Base-by-base conservation (phyloP, 2,888 invertebrate species). In the Orchesellides sinensis region DNA sequence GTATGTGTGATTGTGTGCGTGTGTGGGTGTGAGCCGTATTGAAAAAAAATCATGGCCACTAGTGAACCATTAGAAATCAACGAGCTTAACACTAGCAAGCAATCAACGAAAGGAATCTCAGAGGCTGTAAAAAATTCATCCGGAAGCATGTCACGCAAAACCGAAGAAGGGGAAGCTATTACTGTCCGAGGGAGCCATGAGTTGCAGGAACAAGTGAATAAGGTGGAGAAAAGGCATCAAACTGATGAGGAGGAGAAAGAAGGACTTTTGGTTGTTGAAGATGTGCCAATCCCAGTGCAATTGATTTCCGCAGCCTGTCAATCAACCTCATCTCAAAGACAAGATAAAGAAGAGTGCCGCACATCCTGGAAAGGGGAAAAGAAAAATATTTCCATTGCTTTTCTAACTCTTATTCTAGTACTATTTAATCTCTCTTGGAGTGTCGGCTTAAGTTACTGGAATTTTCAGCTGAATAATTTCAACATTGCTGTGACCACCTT, bases 341-440 rank as follows among this genome's bases (percentile, higher is more conserved):
- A 63, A 56, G 25, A 3, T 2, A 21, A 14, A 5, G 10, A n/a
- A 40, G n/a, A 5, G 10, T 40, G 10, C 1, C 4, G 40, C 40
- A 32, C n/a, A 8, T 8, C 40, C 10, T 40, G 14, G 10, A 56
- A 40, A 63, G 6, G 23, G 25, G 59, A 49, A 23, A 59, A 52
- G 32, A 45, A 25, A 10, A 69, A 21, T 29, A 14, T 45, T 27
- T 56, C 12, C 10, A 54, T 32, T 4, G 83, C 84, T 6, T 63
- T 72, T 17, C 40, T 73, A 14, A 80, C 79, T 27, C 27, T 84
- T 25, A 35, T 68, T 21, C 75, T 83, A 45, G 68, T 56, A 10
- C n/a, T 69, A 19, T 75, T 77, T 68, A 75, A 83, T 68, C 75
- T 84, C 32, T 14, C 75, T n/a, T 84, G 84, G 84, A 80, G 75